Percentiles rank a stretch among this genome's conserved stretches.
Conservation (phyloP, 1,140 invertebrate genomes). For the Brachystomella parvula region DNA sequence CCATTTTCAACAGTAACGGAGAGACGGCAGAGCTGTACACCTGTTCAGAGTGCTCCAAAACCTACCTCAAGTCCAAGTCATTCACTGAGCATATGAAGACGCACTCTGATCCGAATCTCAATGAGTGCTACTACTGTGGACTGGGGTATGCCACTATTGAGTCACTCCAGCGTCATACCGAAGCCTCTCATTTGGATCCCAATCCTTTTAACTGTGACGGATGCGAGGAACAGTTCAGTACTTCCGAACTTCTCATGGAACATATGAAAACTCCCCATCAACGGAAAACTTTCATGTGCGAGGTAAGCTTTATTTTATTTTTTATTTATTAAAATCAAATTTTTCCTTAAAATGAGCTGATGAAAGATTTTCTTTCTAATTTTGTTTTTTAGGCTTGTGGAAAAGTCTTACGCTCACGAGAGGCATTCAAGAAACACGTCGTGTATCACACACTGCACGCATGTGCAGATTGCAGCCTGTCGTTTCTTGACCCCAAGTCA, state of each 20-base stretch:
- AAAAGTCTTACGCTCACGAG: constrained; percentile 24
- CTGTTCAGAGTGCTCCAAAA: constrained; percentile 24
- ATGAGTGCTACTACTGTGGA: constrained; percentile 26
- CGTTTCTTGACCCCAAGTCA: constrained; percentile 44
- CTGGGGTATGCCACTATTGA: constrained; percentile 8
- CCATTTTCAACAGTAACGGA: constrained; percentile 16
- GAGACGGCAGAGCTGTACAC: constrained; percentile 22
- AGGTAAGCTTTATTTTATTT: constrained; percentile 8
- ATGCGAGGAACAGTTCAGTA: constrained; percentile 14
- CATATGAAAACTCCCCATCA: constrained; percentile 28
- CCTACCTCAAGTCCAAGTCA: constrained; percentile 19
- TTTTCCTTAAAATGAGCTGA: not conserved
- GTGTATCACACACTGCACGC: constrained; percentile 54
- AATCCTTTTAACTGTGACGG: constrained; percentile 30
- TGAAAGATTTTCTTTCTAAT: constrained; percentile 11
- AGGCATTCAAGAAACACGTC: constrained; percentile 44
- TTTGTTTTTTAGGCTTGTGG: constrained; percentile 20
- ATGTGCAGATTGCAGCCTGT: constrained; percentile 56
- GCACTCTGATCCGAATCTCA: constrained; percentile 8
- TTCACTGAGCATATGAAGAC: constrained; percentile 22
- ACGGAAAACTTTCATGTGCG: constrained; percentile 20
- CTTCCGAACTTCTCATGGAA: constrained; percentile 12
- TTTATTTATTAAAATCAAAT: not conserved
- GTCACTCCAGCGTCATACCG: constrained; percentile 3
- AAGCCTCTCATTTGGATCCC: constrained; percentile 12